phyloP scores from a whole-genome alignment of 2,888 invertebrate genomes.

The Drosophila flavopinicola region DNA sequence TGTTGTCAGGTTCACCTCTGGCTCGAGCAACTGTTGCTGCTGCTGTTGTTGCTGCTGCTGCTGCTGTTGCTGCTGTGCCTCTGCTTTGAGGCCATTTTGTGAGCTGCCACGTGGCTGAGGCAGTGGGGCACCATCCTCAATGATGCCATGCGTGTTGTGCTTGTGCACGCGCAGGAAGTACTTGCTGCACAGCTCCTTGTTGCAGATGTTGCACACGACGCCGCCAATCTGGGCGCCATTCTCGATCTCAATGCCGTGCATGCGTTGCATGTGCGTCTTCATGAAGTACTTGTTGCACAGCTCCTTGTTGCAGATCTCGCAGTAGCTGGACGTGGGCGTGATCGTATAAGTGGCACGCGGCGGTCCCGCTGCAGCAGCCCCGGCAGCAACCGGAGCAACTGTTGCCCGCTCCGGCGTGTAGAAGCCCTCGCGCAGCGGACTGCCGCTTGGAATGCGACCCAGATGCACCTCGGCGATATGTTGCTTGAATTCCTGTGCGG shows the following conservation, averaged over 20 bases:
- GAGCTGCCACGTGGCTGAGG: conserved; percentile 81
- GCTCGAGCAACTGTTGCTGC: conserved; percentile 52
- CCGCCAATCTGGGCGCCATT: conserved; percentile 96
- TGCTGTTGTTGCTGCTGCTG: conserved; percentile 57
- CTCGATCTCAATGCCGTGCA: conserved; percentile 98
- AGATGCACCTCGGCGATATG: conserved; percentile 89
- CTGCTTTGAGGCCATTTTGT: conserved; percentile 81
- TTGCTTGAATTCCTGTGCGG: conserved; percentile 88
- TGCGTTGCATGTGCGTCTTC: conserved; percentile 99
- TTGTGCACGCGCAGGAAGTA: conserved; percentile 99
- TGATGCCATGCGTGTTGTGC: conserved; percentile 98
- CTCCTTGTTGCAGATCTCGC: conserved; percentile 99
- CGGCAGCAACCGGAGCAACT: conserved; percentile 27
- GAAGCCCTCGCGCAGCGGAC: conserved; percentile 84
- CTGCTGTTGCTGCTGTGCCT: conserved; percentile 58
- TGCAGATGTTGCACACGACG: conserved; percentile 98
- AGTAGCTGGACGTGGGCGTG: conserved; percentile 93
- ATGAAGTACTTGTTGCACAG: conserved; percentile 99
- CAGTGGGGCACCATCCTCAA: conserved; percentile 90
- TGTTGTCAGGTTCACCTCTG: conserved; percentile 66
- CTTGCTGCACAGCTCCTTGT: conserved; percentile 98
- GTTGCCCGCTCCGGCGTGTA: conserved; percentile 85
- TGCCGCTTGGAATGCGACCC: conserved; percentile 63
- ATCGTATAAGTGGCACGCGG: conserved; percentile 85
- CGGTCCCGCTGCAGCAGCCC: conserved; percentile 25